These are phyloP conservation scores for Peromyscus maniculatus DNA, from an alignment of 2,113 vertebrate genomes.

Conservation along the genomic window DNA sequence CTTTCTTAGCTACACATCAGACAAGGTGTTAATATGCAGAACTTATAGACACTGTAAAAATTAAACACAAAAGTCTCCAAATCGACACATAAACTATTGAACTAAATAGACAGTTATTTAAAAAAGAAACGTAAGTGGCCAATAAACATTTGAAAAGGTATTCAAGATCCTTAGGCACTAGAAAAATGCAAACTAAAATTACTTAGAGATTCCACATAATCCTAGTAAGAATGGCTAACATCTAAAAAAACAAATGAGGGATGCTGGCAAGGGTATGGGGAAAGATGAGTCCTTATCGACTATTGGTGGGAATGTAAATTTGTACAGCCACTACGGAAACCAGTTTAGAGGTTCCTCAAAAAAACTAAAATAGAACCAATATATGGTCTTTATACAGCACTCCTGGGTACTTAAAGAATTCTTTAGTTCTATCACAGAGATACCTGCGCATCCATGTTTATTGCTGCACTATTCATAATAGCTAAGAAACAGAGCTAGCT, in stretches of 20 bases:
- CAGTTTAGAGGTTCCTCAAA: background rate
- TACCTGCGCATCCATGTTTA: background rate
- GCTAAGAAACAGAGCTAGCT: background rate
- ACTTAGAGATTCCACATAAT: background rate
- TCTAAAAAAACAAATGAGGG: background rate
- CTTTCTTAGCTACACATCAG: background rate
- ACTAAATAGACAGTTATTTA: background rate
- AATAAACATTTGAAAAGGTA: background rate
- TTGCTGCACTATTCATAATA: background rate
- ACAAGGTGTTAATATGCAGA: background rate
- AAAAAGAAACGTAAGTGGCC: background rate
- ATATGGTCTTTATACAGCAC: background rate
- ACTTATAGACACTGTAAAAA: background rate
- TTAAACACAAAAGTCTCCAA: background rate
- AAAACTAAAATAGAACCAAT: background rate
- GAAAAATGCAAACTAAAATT: background rate
- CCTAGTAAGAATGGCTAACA: background rate
- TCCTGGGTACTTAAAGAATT: background rate
- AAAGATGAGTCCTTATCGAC: background rate
- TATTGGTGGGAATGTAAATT: no score
- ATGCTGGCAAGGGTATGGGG: background rate
- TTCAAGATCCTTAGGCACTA: background rate
- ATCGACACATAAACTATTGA: background rate
- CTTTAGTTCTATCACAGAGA: background rate
- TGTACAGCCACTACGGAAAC: background rate